Conservation (phyloP, 2,113 vertebrate species). For the Albula glossodonta region DNA sequence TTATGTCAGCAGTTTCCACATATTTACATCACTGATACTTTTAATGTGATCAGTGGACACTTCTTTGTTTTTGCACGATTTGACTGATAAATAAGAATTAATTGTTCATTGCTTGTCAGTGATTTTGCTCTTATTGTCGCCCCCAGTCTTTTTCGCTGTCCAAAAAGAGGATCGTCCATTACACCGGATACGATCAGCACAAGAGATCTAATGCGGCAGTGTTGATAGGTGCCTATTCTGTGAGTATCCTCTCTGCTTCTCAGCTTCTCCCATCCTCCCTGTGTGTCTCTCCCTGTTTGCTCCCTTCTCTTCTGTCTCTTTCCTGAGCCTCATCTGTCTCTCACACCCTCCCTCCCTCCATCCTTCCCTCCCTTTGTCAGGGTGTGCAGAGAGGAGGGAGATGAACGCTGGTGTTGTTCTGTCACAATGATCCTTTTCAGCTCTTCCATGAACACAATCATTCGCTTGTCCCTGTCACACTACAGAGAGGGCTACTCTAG, state of each 20-base stretch:
- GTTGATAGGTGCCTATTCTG: constrained; percentile 89
- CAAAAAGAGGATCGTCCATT: constrained; percentile 94
- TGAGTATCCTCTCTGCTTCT: constrained; percentile 67
- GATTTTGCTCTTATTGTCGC: constrained; percentile 22
- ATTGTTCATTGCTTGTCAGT: background rate
- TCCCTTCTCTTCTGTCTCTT: background rate
- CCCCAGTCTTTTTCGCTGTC: constrained; percentile 90
- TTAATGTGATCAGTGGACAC: background rate
- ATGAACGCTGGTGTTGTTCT: too few relatives aligned
- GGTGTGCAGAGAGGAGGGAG: background rate
- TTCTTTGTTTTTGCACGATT: background rate
- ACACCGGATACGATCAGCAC: constrained; percentile 90
- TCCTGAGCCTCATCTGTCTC: background rate
- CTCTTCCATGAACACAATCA: too few relatives aligned
- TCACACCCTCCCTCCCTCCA: background rate
- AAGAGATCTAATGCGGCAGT: constrained; percentile 91
- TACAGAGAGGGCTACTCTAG: too few relatives aligned
- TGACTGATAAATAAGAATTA: background rate
- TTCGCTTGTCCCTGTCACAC: too few relatives aligned
- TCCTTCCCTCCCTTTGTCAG: background rate
- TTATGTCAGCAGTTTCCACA: too few relatives aligned
- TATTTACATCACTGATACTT: too few relatives aligned
- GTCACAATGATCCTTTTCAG: too few relatives aligned
- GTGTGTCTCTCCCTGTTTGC: background rate
- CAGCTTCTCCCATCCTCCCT: background rate